Base-by-base conservation (phyloP, 2,797 vertebrate genomes). In the Kryptopterus vitreolus region DNA sequence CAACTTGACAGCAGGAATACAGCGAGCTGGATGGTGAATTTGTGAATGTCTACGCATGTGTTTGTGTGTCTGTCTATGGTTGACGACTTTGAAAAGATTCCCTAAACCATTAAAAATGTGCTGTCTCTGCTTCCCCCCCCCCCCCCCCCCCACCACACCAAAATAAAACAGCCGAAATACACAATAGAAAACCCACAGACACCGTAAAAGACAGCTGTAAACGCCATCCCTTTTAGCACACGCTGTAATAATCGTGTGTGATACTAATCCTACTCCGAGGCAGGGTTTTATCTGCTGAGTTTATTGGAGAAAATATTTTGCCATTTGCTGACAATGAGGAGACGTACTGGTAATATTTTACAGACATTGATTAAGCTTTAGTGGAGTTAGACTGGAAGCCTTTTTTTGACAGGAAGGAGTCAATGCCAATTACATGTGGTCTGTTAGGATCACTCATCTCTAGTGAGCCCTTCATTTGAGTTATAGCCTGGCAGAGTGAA, bases 401-500 rank as follows among this genome's bases (percentile, higher is more conserved):
- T 35, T 35, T 35, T 35, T 63, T 22, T 35, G 9, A 63, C 20
- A 66, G 35, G 15, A n/a, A 65, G 38, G 16, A 12, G 9, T 59
- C 59, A n/a, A n/a, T 43, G 18, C 20, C 20, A n/a, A n/a, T n/a
- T 38, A 22, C 4, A n/a, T n/a, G 20, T 65, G 35, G 20, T 33
- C 18, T 63, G 61, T 43, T 1, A 18, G 22, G 43, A 63, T 66
- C 31, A 82, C 52, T 4, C 83, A 77, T 81, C 78, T 77, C 71
- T 18, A 13, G 76, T 76, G 55, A 77, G 77, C 74, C 52, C 83
- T 86, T 82, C 65, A 74, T 79, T 81, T 77, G 77, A 89, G 63
- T 84, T 82, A 59, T 61, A 73, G 26, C 72, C 80, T 78, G 71
- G 77, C 46, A 86, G 50, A 82, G 70, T 76, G 48, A 84, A 73